Percentiles rank a stretch among this genome's conserved stretches.
These are phyloP conservation scores for Antennarius maculatus DNA, from an alignment of 2,797 vertebrate genomes.

Conservation along the genomic window DNA sequence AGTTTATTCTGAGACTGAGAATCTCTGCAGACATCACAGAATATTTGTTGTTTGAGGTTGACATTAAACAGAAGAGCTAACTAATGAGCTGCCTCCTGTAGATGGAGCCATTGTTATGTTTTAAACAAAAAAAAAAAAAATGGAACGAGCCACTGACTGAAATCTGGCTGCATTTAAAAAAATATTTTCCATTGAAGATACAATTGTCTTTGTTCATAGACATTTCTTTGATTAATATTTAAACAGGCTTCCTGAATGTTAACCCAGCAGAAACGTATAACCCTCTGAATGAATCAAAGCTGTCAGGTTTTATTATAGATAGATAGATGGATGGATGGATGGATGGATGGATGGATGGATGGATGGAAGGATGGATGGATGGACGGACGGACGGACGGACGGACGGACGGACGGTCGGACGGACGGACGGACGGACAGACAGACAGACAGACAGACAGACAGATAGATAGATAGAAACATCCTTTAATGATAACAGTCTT, in stretches of 20 bases:
- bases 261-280: neutral
- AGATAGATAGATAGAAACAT: neutral
- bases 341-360: too few species aligned
- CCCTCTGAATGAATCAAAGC: neutral
- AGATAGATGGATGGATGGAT: too few species aligned
- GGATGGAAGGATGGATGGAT: too few species aligned
- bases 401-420: too few species aligned
- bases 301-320: neutral
- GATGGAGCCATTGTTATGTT: conserved; percentile 57
- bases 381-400: too few species aligned
- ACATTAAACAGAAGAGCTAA: too few species aligned
- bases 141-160: neutral
- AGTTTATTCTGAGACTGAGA: too few species aligned
- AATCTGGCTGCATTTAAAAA: neutral
- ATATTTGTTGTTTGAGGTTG: too few species aligned
- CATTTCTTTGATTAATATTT: neutral
- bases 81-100: conserved; percentile 38
- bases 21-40: too few species aligned
- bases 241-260: neutral
- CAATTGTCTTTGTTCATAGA: neutral
- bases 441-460: too few species aligned
- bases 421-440: too few species aligned
- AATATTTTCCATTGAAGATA: neutral
- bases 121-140: conserved; percentile 3
- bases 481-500: neutral